These are phyloP conservation scores for Phataginus tetradactyla DNA, from an alignment of 2,797 vertebrate genomes.

Conservation along the genomic window DNA sequence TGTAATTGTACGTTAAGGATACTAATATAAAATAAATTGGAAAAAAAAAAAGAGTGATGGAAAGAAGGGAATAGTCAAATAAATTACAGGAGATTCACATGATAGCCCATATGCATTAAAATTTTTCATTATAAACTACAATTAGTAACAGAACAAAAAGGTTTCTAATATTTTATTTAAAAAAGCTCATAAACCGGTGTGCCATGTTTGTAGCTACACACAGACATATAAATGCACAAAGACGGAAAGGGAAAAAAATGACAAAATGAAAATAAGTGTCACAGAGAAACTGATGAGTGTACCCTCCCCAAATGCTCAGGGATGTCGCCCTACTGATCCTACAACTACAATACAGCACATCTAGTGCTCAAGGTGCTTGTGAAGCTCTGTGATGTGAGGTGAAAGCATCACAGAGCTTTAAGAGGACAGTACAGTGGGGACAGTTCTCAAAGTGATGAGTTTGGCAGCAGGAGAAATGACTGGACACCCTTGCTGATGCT, in stretches of 20 bases:
- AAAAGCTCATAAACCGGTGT: neutral
- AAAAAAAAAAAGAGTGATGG: too few species aligned
- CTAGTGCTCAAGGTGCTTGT: neutral
- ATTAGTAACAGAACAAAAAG: slow-evolving; percentile 35
- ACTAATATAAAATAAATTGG: too few species aligned
- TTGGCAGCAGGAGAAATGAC: neutral
- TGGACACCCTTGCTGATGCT: neutral
- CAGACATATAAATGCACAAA: neutral
- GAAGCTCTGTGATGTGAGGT: neutral
- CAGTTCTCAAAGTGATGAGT: neutral
- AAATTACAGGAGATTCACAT: neutral
- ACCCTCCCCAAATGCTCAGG: neutral
- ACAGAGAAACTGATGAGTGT: neutral
- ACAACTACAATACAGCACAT: neutral
- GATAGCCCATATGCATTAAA: neutral
- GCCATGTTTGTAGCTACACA: neutral
- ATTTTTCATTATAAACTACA: neutral
- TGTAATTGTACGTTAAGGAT: too few species aligned
- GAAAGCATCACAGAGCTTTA: neutral
- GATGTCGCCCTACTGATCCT: accelerated
- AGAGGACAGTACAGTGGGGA: neutral
- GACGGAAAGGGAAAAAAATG: neutral
- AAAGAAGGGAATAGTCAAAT: neutral
- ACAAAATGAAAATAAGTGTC: neutral
- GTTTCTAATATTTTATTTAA: neutral